Evolutionary conservation across 1,140 invertebrate genomes (phyloP).

Genomic region (Kradibia gibbosae): DNA sequence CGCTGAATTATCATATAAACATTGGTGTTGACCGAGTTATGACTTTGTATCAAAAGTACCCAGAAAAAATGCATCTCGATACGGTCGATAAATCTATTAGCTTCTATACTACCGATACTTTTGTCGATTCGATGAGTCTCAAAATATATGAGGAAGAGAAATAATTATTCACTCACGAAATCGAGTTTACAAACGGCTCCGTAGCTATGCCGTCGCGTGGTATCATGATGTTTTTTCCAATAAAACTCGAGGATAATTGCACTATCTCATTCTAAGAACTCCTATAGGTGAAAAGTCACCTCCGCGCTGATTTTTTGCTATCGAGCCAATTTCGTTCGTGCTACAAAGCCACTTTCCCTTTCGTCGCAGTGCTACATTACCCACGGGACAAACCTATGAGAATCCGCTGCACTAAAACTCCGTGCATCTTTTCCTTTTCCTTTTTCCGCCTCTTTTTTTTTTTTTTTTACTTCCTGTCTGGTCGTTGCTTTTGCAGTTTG

Average conservation of each 20-base stretch:
- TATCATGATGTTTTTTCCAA: conserved; percentile 6
- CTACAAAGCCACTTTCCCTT: neutral
- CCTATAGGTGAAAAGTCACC: neutral
- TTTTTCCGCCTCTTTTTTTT: neutral
- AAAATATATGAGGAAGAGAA: too few species aligned
- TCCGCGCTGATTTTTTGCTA: neutral
- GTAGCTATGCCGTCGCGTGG: neutral
- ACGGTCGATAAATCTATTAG: too few species aligned
- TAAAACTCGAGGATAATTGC: conserved; percentile 33
- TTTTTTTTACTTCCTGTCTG: neutral
- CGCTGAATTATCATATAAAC: too few species aligned
- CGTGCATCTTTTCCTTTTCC: neutral
- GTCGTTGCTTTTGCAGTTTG: neutral
- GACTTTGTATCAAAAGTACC: too few species aligned
- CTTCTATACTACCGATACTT: too few species aligned
- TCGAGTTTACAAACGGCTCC: too few species aligned
- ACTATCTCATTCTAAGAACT: conserved; percentile 3
- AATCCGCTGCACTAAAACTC: neutral
- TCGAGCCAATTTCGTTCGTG: neutral
- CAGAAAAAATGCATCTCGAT: too few species aligned
- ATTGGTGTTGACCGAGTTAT: too few species aligned
- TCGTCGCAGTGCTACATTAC: neutral
- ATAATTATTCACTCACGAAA: too few species aligned
- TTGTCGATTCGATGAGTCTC: too few species aligned
- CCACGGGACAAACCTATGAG: conserved; percentile 10